Conservation (phyloP, 2,888 invertebrate genomes). For the Rhabditoides inermis region DNA sequence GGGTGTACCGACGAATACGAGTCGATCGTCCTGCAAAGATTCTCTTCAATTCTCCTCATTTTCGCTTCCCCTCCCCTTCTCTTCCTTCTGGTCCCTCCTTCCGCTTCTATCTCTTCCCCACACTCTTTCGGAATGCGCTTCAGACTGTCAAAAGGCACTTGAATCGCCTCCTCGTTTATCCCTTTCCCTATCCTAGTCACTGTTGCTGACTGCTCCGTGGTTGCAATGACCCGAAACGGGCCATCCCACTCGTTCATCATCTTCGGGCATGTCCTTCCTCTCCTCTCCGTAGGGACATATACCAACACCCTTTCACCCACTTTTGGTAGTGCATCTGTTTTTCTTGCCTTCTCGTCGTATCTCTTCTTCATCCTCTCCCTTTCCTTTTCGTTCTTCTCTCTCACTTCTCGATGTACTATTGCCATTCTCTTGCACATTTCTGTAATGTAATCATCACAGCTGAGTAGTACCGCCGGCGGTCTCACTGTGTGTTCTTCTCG, state of each 20-base stretch:
- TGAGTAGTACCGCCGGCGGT: too few relatives aligned
- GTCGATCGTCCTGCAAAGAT: too few relatives aligned
- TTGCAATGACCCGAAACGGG: slow-evolving; percentile 2
- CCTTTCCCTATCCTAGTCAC: too few relatives aligned
- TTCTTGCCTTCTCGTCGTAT: slow-evolving; percentile 10
- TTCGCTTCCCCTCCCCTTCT: too few relatives aligned
- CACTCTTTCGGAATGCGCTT: too few relatives aligned
- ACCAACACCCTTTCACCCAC: slow-evolving; percentile 7
- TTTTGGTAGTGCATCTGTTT: not conserved
- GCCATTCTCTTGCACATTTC: not conserved
- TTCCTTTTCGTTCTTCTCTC: slow-evolving; percentile 5
- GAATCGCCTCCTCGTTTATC: too few relatives aligned
- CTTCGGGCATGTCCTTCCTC: slow-evolving; percentile 1
- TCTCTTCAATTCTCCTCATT: too few relatives aligned
- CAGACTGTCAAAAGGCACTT: too few relatives aligned
- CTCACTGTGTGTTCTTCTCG: too few relatives aligned
- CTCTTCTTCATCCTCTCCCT: not conserved
- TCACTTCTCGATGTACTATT: slow-evolving; percentile 1
- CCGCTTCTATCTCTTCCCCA: too few relatives aligned
- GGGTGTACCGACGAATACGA: too few relatives aligned
- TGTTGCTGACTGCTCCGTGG: slow-evolving; percentile 3
- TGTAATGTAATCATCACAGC: slow-evolving; percentile 11
- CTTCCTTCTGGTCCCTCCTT: too few relatives aligned
- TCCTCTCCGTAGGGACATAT: slow-evolving; percentile 6
- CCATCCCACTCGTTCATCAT: slow-evolving; percentile 4